Evolutionary conservation across 1,140 invertebrate genomes (phyloP), one percentile per base, ranked within the genome.

Genomic region (Leptopilina boulardi): DNA sequence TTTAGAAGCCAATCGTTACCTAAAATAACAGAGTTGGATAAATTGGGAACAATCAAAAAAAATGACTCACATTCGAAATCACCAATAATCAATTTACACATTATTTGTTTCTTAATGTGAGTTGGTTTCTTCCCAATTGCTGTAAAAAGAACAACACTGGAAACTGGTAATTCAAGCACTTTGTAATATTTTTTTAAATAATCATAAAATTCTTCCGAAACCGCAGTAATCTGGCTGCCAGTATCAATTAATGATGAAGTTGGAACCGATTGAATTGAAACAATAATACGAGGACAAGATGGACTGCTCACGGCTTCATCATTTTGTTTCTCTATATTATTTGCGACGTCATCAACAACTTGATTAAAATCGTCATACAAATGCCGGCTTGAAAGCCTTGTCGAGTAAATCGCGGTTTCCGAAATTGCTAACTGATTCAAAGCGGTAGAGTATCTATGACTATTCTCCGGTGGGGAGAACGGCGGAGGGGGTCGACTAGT

Each of bases 221-320:
- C 74, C 74, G 82, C 82, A 8, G 81, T 84, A 18, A 85, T 77
- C 73, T 86, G 79, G 72, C 82, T 82, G 0, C 82, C 83, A 0
- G 84, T 82, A 59, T 85, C 84, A 0, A 85, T 30, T 10, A 73
- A 34, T 8, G 72, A 44, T 21, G 19, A 72, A 2, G 21, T 9
- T 9, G 34, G 34, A 3, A 38, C 34, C 3, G 34, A 38, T 4
- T 38, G 34, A 38, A 38, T 9, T 38, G 34, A 38, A 9, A 38
- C 34, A 38, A 38, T 38, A 4, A 38, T 38, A 38, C 34, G 34
- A 3, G 34, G 34, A 38, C 34, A 38, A 4, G 9, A 38, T 3
- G 34, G 34, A 38, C 9, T 4, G 34, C 34, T 38, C 9, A 9
- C 3, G 9, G 3, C 9, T 38, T 4, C 9, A 9, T 9, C 3